Base-by-base conservation (phyloP, 2,113 vertebrate genomes). In the Zeus faber region DNA sequence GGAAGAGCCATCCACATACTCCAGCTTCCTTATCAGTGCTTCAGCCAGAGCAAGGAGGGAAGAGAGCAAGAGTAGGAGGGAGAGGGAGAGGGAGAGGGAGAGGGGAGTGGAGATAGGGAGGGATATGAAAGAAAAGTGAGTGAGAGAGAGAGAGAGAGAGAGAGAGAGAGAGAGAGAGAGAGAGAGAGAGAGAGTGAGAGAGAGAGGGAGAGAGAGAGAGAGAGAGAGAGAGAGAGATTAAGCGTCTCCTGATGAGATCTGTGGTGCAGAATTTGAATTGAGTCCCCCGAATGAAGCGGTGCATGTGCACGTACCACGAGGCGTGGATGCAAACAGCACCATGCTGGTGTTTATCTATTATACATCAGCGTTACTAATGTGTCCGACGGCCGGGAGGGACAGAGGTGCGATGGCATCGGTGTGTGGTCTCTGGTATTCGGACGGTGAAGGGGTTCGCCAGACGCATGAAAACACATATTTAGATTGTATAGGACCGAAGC, bases 1-100 rank as follows among this genome's bases (percentile, higher is more conserved):
- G 74, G 88, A 74, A 56, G 92, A 93, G 74, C 92, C 93, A 75
- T 96, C 95, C 81, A 93, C 95, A 80, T 93, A 93, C 85, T 96
- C 96, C 71, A 85, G 92, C 88, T 93, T 96, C 92, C 93, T 93
- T 79, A 89, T 37, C 33, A 47, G 48, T 70, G 56, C 49, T 39
- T 43, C 45, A 61, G 70, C 54, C 6, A 17, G 54, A 9, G 45
- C 24, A 45, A 22, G 74, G 65, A 74, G 71, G 77, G 75, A 80
- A 60, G 58, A 33, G 24, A 58, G 37, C 40, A 41, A 57, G 54
- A 63, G 43, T 33, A 47, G 45, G 17, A 26, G 46, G 18, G 17
- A 37, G 69, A 73, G 65, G 47, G 26, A 65, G 54, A 73, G 67
- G 57, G 65, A 49, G 62, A 27, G 31, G 62, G 48, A 48, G 43